phyloP scores from a whole-genome alignment of 2,888 invertebrate genomes.

The Drosophila macrospina region DNA sequence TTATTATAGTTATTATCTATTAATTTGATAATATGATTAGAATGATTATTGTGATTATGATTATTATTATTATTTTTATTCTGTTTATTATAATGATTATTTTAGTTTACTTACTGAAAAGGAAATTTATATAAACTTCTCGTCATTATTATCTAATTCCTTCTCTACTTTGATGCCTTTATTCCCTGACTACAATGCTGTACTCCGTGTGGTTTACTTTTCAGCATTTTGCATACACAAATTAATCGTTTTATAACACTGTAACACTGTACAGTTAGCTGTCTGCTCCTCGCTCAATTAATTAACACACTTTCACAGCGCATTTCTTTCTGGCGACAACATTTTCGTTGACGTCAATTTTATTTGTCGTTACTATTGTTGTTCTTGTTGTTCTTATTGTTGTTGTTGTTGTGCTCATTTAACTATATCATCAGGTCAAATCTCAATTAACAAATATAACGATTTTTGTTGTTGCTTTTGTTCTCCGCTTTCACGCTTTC shows the following conservation, averaged over 20 bases:
- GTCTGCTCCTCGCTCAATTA: slow-evolving; percentile 59
- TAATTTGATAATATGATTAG: too few species aligned
- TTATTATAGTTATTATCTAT: too few species aligned
- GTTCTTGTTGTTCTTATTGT: slow-evolving; percentile 22
- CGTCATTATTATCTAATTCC: background rate
- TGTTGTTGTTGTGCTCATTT: slow-evolving; percentile 74
- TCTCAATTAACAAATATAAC: slow-evolving; percentile 80
- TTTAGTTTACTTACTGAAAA: too few species aligned
- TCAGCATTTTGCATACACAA: slow-evolving; percentile 16
- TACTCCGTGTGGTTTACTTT: background rate
- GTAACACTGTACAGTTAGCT: slow-evolving; percentile 20
- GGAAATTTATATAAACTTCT: background rate
- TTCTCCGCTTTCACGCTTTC: slow-evolving; percentile 48
- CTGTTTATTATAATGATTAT: too few species aligned
- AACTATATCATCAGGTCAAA: slow-evolving; percentile 80
- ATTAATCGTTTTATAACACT: slow-evolving; percentile 14
- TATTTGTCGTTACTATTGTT: slow-evolving; percentile 44
- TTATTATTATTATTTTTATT: background rate
- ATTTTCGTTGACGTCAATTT: slow-evolving; percentile 77
- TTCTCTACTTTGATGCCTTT: background rate
- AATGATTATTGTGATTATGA: background rate
- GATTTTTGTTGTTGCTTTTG: slow-evolving; percentile 73
- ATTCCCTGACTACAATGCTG: background rate
- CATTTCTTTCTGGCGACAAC: slow-evolving; percentile 73
- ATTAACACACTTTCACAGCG: slow-evolving; percentile 78